Evolutionary conservation across 2,113 vertebrate species (phyloP).

Genomic region (Melanotaenia duboulayi): DNA sequence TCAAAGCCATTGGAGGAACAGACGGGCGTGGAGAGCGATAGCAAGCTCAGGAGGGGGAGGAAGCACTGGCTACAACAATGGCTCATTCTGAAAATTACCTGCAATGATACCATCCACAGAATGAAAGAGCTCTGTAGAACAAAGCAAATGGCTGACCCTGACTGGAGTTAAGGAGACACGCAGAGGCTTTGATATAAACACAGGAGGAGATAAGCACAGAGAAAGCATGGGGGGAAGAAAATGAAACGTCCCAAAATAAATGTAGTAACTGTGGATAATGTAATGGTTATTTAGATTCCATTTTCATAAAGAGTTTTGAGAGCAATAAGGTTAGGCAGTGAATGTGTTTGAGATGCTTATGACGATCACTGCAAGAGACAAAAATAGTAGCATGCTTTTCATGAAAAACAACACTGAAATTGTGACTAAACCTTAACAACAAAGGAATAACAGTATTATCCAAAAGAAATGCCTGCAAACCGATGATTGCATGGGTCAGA

Average conservation of each 20-base stretch:
- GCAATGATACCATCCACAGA: conserved; percentile 71
- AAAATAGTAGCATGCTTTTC: background rate
- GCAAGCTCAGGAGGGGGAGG: conserved; percentile 43
- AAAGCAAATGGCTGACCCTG: conserved; percentile 77
- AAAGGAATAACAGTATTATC: background rate
- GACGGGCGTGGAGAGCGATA: conserved; percentile 63
- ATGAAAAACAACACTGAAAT: conserved; percentile 8
- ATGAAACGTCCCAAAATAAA: conserved; percentile 39
- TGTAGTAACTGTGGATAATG: conserved; percentile 25
- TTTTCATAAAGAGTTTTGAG: conserved; percentile 4
- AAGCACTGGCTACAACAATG: conserved; percentile 51
- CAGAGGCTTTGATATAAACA: conserved; percentile 68
- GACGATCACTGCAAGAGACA: conserved; percentile 6
- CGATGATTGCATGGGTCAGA: conserved; percentile 21
- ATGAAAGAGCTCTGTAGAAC: conserved; percentile 69
- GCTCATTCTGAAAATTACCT: conserved; percentile 75
- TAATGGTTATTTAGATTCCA: background rate
- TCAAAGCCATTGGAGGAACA: conserved; percentile 76
- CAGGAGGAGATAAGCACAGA: conserved; percentile 34
- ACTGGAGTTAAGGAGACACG: conserved; percentile 57
- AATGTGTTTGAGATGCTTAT: conserved; percentile 2
- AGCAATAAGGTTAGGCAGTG: background rate
- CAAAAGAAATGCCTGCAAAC: background rate
- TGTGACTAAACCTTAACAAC: background rate
- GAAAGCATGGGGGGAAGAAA: conserved; percentile 23